Evolutionary conservation across 2,888 invertebrate species (phyloP), one percentile per base, ranked within the genome.

Genomic region (Stegophylla sp.): DNA sequence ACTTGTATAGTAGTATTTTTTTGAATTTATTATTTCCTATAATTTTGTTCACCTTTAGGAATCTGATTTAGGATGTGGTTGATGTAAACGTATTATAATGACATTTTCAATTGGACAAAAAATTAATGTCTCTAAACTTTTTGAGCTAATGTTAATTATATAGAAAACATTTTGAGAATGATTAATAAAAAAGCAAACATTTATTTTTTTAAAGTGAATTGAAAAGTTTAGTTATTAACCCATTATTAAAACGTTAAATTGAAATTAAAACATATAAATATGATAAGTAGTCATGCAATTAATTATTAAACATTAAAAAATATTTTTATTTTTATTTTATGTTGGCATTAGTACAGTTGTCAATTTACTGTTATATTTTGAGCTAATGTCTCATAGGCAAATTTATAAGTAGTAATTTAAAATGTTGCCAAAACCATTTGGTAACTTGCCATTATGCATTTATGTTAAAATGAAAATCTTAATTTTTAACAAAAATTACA

Each of bases 401-500:
- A 64, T 64, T 64, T 53, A 64, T 75, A 64, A 75, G 51, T 51
- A 13, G 34, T 20, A 26, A 74, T 75, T 53, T 53, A 53, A 76
- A 66, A 66, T 66, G 41, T 26, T 76, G 75, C 64, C 75, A 76
- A 76, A 74, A 34, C 3, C 12, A 63, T 51, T 63, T 63, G 74
- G 74, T 63, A 15, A 4, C 34, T 41, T n/a, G 41, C 75, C 64
- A 76, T 53, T 75, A 41, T 64, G n/a, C 0, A 41, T 63, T 53
- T 66, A 53, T 53, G 41, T 76, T 75, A 13, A 76, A 5, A 13
- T 64, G 34, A 12, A 51, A 51, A 75, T 53, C 0, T 53, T 43
- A 23, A 23, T 17, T 53, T 64, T 76, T 43, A 10, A 53, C 15
- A 66, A 3, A 53, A 41, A 23, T 51, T 13, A 34, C 15, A 4